Evolutionary conservation across 2,113 vertebrate species (phyloP).

Genomic region (Cinclus mexicanus): DNA sequence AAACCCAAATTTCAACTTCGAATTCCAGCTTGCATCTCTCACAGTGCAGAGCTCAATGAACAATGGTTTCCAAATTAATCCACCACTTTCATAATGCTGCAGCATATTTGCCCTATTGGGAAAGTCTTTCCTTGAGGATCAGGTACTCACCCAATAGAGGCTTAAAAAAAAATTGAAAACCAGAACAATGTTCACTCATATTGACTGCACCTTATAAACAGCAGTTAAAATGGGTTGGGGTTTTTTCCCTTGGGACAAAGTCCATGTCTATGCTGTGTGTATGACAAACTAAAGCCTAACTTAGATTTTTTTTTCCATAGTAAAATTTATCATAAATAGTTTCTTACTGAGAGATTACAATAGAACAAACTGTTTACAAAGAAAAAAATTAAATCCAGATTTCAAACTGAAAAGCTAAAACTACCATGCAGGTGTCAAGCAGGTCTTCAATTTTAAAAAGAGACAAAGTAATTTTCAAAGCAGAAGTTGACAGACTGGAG

Average conservation of each 20-base stretch:
- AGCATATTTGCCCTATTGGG: not conserved
- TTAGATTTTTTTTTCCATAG: not conserved
- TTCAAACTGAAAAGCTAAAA: not conserved
- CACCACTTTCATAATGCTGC: not conserved
- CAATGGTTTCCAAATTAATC: not conserved
- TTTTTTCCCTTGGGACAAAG: not conserved
- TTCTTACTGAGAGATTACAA: not conserved
- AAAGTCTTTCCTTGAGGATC: not conserved
- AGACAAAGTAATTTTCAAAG: not conserved
- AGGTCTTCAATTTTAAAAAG: not conserved
- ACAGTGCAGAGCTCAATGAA: not conserved
- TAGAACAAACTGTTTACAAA: not conserved
- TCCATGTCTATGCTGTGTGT: not conserved
- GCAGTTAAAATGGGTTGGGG: rapidly evolving
- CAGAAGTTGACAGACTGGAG: not conserved
- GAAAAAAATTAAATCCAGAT: not conserved
- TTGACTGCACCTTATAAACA: not conserved
- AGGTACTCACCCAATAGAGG: not conserved
- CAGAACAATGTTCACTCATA: not conserved
- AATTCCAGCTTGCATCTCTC: not conserved
- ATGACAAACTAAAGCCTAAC: not conserved
- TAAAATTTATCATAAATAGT: not conserved
- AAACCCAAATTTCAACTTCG: not conserved
- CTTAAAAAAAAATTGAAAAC: not conserved
- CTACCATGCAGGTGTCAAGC: not conserved